Evolutionary conservation across 2,113 vertebrate species (phyloP).

Genomic region (Hipposideros armiger): DNA sequence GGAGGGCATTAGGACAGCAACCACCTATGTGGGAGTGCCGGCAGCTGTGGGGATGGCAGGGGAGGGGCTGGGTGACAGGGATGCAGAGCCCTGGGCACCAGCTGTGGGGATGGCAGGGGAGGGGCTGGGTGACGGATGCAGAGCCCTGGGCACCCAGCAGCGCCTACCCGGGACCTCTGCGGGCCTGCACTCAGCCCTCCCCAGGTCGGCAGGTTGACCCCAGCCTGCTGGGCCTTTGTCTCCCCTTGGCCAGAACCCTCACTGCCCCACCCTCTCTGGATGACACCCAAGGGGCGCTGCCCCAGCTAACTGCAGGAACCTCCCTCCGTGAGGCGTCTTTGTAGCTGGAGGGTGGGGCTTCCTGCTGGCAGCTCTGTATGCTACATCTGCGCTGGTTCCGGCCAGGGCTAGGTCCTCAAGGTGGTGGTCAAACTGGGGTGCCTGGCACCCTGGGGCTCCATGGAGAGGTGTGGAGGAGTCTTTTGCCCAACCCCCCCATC

Average conservation of each 20-base stretch:
- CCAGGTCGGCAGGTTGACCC: not conserved
- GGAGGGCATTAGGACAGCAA: conserved; percentile 47
- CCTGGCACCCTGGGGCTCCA: not conserved
- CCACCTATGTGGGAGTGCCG: conserved; percentile 1
- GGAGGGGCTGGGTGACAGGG: not conserved
- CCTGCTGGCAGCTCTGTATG: not conserved
- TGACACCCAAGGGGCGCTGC: not conserved
- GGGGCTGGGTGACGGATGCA: not conserved
- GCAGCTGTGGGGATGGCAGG: not conserved
- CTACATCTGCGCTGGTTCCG: not conserved
- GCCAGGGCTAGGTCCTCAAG: not conserved
- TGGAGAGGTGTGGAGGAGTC: not conserved
- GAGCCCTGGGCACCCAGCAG: not conserved
- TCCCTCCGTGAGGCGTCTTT: too few species aligned
- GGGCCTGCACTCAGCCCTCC: not conserved
- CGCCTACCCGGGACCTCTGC: too few species aligned
- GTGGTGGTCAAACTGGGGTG: not conserved
- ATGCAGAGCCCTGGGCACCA: not conserved
- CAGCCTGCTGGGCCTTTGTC: too few species aligned
- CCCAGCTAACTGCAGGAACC: not conserved
- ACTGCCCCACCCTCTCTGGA: not conserved
- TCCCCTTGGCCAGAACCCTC: not conserved
- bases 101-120: not conserved
- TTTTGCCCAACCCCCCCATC: not conserved
- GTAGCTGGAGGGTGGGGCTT: not conserved